Conservation (phyloP, 2,888 invertebrate genomes). For the Anoncus sp. region DNA sequence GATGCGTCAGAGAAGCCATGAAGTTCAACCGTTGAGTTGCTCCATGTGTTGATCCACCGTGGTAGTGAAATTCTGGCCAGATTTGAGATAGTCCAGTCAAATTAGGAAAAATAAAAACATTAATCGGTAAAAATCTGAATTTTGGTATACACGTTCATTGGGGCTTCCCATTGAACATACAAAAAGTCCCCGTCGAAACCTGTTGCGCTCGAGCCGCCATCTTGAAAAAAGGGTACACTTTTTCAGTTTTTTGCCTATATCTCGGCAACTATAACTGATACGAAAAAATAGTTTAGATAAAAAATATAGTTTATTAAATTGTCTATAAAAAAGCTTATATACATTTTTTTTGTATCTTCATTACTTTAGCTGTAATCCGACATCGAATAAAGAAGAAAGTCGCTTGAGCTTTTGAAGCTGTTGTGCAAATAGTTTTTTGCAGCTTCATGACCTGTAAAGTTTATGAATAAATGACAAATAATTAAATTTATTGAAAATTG, state of each 20-base stretch:
- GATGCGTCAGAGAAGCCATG: too few relatives aligned
- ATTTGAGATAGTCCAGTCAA: slow-evolving; percentile 17
- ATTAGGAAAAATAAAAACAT: slow-evolving; percentile 14
- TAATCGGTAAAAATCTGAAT: slow-evolving; percentile 2
- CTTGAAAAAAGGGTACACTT: slow-evolving; percentile 15
- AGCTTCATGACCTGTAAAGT: too few relatives aligned
- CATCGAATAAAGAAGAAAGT: too few relatives aligned
- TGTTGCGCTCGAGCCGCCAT: slow-evolving; percentile 17
- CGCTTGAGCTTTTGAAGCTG: too few relatives aligned
- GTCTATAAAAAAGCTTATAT: background rate
- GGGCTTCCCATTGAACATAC: slow-evolving; percentile 19
- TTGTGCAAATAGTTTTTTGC: too few relatives aligned
- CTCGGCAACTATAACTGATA: slow-evolving; percentile 3
- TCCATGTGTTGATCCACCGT: too few relatives aligned
- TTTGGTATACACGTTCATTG: slow-evolving; percentile 16
- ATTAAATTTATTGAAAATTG: background rate
- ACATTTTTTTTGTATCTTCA: background rate
- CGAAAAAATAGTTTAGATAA: background rate
- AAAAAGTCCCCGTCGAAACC: slow-evolving; percentile 5
- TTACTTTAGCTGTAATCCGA: background rate
- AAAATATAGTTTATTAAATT: slow-evolving; percentile 19
- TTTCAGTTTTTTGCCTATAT: slow-evolving; percentile 19
- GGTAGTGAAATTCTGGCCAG: too few relatives aligned
- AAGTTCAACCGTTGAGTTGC: too few relatives aligned
- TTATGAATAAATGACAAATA: background rate